These are phyloP conservation scores for Saccostrea glomerata DNA, from an alignment of 1,140 invertebrate species.

Conservation along the genomic window DNA sequence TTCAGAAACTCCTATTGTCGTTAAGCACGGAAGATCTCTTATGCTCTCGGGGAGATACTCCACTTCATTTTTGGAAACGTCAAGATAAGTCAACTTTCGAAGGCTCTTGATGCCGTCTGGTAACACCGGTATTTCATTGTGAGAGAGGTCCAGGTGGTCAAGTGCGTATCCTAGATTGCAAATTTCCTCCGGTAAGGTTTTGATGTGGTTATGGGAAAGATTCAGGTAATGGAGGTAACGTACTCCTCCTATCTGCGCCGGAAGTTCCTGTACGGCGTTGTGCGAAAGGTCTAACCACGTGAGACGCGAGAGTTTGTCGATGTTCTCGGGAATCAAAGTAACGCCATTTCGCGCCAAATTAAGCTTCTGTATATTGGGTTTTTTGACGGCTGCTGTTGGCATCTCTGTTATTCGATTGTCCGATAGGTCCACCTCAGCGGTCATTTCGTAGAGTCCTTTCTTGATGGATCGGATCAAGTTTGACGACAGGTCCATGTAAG, in stretches of 20 bases:
- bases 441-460: constrained; percentile 74
- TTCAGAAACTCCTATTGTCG: constrained; percentile 64
- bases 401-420: constrained; percentile 71
- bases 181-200: constrained; percentile 73
- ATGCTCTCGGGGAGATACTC: constrained; percentile 70
- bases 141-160: constrained; percentile 65
- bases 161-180: constrained; percentile 72
- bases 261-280: constrained; percentile 74
- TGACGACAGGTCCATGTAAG: constrained; percentile 68
- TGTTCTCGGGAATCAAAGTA: constrained; percentile 69
- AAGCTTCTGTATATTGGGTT: constrained; percentile 73
- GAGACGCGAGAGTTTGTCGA: constrained; percentile 72
- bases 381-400: constrained; percentile 71
- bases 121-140: constrained; percentile 71
- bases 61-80: constrained; percentile 72
- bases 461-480: constrained; percentile 75
- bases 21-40: constrained; percentile 62
- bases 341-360: constrained; percentile 74
- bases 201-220: constrained; percentile 71
- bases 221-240: constrained; percentile 71
- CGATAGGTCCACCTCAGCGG: constrained; percentile 70
- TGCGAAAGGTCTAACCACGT: constrained; percentile 73
- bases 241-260: constrained; percentile 67
- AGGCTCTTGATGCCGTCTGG: constrained; percentile 71
- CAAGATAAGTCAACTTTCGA: constrained; percentile 68